Percentiles rank a stretch among this genome's conserved stretches.
phyloP scores from a whole-genome alignment of 2,888 invertebrate genomes.

The Caenorhabditis angaria region DNA sequence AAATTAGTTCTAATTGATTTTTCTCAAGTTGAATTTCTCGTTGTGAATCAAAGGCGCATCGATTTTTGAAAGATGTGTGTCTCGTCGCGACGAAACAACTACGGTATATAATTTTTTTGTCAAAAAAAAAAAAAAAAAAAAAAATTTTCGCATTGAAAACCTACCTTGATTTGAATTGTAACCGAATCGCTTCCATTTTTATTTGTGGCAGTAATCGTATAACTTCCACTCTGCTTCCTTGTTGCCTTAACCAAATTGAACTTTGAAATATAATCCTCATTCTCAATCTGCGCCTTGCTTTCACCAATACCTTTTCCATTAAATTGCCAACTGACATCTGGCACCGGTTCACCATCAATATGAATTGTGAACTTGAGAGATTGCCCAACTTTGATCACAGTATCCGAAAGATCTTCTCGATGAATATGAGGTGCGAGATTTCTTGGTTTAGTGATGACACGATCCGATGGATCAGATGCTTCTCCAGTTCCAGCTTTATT shows the following conservation, averaged over 20 bases:
- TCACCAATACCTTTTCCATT: constrained; percentile 76
- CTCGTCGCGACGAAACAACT: no score
- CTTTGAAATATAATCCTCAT: constrained; percentile 70
- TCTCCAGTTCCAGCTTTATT: constrained; percentile 92
- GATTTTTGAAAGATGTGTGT: no score
- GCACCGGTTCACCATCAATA: constrained; percentile 94
- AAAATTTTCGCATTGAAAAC: not conserved
- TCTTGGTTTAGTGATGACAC: constrained; percentile 77
- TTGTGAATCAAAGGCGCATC: no score
- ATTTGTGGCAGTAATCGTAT: constrained; percentile 75
- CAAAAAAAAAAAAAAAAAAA: no score
- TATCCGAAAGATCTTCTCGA: constrained; percentile 85
- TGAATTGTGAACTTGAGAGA: constrained; percentile 88
- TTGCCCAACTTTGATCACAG: constrained; percentile 91
- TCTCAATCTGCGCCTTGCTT: constrained; percentile 61
- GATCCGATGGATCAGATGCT: constrained; percentile 73
- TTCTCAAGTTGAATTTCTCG: no score
- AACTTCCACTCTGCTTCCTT: constrained; percentile 74
- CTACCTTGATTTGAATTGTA: constrained; percentile 75
- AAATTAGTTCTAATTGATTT: no score
- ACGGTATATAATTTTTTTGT: no score
- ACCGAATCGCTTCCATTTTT: constrained; percentile 74
- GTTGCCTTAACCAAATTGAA: constrained; percentile 73
- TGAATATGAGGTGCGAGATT: constrained; percentile 78
- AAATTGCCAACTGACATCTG: constrained; percentile 91